Base-by-base conservation (phyloP, 2,113 vertebrate species). In the Chauna torquata region DNA sequence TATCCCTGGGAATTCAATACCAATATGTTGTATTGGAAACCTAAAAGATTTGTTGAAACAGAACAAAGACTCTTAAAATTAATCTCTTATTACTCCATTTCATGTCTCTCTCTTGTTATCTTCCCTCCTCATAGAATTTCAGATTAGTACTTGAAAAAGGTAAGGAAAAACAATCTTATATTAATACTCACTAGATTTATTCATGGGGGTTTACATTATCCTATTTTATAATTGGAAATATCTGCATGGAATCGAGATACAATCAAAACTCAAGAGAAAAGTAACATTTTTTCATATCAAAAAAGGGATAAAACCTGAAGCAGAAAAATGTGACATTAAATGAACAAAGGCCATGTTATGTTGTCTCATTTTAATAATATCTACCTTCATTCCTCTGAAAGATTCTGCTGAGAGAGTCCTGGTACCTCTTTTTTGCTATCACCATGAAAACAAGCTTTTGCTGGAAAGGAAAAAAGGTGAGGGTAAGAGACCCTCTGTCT, bases 161-260 rank as follows among this genome's bases (percentile, higher is more conserved):
- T 59, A 85, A 82, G 16, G 15, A 16, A 82, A 95, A 95, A 82
- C 49, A 94, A 61, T 86, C 36, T 94, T 87, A n/a, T 27, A 72
- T 24, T 80, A 84, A 44, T 80, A 54, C 45, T 84, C 19, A 55
- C 66, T 70, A 54, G 49, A 82, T 89, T 91, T 87, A 76, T 94
- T 92, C 17, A 74, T 58, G n/a, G 18, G 32, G 25, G 38, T 55
- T 95, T 92, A 71, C 1, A 1, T 55, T 93, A 86, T 54, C n/a
- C 4, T 45, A 20, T 77, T 77, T 79, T 62, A 72, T 86, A 95
- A 91, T 47, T 90, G 75, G 95, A 89, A 94, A 77, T 90, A 90
- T 50, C 85, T 86, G 19, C 34, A 59, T 55, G 75, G 45, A 91
- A 91, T 50, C 2, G 0, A 92, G 77, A 92, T 74, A 87, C 57